Evolutionary conservation across 2,113 vertebrate species (phyloP).

Genomic region (Atlantisia rogersi): DNA sequence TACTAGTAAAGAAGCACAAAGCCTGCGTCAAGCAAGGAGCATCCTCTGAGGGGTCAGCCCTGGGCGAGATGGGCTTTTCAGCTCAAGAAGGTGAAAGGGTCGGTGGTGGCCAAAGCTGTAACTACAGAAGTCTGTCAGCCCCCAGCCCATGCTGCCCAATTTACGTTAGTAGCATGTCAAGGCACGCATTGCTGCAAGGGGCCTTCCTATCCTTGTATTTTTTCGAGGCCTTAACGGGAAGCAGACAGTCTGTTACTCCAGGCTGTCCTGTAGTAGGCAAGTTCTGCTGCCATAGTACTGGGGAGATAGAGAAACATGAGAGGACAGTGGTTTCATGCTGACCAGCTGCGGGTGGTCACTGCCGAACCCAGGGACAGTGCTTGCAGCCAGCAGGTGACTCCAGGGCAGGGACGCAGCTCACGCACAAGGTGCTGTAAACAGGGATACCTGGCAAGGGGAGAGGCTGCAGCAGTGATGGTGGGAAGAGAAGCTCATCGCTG

Average conservation of each 20-base stretch:
- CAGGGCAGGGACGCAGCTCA: neutral
- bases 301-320: neutral
- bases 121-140: neutral
- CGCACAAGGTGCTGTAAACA: neutral
- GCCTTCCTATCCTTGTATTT: neutral
- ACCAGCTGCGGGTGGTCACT: too few relatives aligned
- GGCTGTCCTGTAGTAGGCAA: neutral
- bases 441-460: neutral
- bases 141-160: neutral
- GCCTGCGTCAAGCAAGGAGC: neutral
- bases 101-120: accelerated
- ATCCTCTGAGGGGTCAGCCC: neutral
- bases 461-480: neutral
- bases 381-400: neutral
- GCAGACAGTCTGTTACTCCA: neutral
- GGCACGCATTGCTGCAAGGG: neutral
- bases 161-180: neutral
- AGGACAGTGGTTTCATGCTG: neutral
- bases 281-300: neutral
- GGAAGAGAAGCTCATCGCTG: neutral
- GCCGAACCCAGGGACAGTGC: too few relatives aligned
- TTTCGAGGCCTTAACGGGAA: neutral
- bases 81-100: accelerated
- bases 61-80: neutral
- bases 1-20: neutral